These are phyloP conservation scores for Myotis daubentonii DNA, from an alignment of 2,797 vertebrate genomes.

Conservation along the genomic window DNA sequence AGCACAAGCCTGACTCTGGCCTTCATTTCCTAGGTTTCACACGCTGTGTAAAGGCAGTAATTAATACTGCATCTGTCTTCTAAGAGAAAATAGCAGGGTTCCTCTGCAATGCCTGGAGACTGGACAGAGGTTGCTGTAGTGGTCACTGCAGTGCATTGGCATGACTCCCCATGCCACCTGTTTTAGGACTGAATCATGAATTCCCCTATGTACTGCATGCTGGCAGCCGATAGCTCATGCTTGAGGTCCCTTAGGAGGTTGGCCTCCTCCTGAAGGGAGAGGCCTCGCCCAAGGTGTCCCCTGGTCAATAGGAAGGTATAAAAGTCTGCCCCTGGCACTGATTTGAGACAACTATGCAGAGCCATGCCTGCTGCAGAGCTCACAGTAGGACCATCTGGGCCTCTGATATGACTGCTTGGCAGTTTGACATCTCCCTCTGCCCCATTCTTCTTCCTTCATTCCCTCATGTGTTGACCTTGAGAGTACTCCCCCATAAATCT, in stretches of 20 bases:
- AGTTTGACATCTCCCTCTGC: background rate
- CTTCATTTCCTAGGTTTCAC: background rate
- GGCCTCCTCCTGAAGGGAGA: background rate
- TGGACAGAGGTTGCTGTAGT: background rate
- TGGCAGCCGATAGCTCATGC: background rate
- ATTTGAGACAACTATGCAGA: background rate
- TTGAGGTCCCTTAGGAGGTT: background rate
- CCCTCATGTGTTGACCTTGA: background rate
- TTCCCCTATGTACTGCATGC: background rate
- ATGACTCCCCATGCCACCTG: background rate
- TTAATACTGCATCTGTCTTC: background rate
- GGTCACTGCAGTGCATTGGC: rapidly evolving
- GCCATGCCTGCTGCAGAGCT: background rate
- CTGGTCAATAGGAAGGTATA: background rate
- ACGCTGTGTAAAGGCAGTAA: background rate
- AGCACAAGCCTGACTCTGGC: background rate
- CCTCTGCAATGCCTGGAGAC: background rate
- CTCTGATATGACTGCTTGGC: background rate
- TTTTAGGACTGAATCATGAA: background rate
- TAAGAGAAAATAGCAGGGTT: background rate
- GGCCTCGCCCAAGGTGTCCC: background rate
- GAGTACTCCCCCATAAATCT: background rate
- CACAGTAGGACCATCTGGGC: background rate
- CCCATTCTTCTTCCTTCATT: background rate
- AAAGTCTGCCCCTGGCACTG: background rate